Percentiles rank a stretch among this genome's conserved stretches.
These are phyloP conservation scores for Sebastes itinus DNA, from an alignment of 2,797 vertebrate genomes.

Conservation along the genomic window DNA sequence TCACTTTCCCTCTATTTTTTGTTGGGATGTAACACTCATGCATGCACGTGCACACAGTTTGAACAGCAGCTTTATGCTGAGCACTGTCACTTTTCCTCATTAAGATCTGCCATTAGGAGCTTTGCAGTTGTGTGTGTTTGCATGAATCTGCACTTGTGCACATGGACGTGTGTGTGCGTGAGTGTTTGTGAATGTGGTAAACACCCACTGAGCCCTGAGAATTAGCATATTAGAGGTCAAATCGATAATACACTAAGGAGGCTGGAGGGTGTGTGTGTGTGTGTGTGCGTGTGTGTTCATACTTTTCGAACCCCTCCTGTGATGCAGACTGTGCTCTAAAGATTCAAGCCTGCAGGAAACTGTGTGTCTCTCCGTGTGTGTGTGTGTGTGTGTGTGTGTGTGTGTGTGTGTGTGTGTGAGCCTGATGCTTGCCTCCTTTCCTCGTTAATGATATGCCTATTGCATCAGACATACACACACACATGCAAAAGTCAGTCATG, in stretches of 20 bases:
- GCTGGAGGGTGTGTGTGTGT: conserved; percentile 36
- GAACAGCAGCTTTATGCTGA: conserved; percentile 15
- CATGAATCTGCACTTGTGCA: conserved; percentile 10
- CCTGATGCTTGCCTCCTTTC: conserved; percentile 14
- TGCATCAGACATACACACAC: conserved; percentile 50
- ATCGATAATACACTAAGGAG: conserved; percentile 40
- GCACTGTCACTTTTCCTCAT: conserved; percentile 8
- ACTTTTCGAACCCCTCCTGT: conserved; percentile 21
- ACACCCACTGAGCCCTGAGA: conserved; percentile 36
- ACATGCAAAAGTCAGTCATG: conserved; percentile 16
- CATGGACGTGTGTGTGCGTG: conserved; percentile 1
- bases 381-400: neutral
- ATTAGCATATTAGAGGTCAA: conserved; percentile 73
- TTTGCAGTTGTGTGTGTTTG: conserved; percentile 7
- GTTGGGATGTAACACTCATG: neutral
- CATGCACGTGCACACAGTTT: neutral
- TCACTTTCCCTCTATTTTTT: neutral
- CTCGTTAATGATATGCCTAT: conserved; percentile 36
- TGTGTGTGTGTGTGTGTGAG: neutral
- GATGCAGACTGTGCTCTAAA: conserved; percentile 42
- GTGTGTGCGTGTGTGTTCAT: neutral
- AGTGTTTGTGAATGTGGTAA: conserved; percentile 30
- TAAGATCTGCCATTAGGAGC: conserved; percentile 10
- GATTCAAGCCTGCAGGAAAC: conserved; percentile 41
- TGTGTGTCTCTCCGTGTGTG: neutral